Conservation (phyloP, 2,888 invertebrate genomes). For the Athalia circularis region DNA sequence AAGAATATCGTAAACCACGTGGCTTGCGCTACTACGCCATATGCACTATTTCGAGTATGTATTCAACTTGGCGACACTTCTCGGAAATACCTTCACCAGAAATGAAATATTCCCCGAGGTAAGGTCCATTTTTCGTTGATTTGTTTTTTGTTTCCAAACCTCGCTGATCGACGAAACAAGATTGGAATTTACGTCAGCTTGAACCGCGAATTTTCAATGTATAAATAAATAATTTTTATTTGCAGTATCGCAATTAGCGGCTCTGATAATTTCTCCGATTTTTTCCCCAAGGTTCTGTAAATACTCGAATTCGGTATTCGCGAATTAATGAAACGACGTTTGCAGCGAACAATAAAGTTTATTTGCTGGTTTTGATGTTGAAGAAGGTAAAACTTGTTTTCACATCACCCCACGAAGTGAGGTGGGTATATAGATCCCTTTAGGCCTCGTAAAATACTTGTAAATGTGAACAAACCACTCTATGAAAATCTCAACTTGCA, state of each 20-base stretch:
- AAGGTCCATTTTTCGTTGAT: no score
- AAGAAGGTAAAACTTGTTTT: constrained; percentile 10
- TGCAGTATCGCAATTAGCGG: not conserved
- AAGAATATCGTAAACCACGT: constrained; percentile 30
- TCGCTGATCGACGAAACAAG: no score
- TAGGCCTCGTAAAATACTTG: not conserved
- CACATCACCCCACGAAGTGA: not conserved
- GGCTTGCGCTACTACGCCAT: not conserved
- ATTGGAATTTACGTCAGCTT: no score
- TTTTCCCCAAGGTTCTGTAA: not conserved
- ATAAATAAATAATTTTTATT: no score
- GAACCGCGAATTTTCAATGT: no score
- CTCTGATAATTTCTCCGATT: not conserved
- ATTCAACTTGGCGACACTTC: constrained; percentile 60
- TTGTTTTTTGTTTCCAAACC: no score
- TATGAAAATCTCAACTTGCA: not conserved
- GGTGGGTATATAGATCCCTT: not conserved
- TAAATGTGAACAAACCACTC: not conserved
- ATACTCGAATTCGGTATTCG: constrained; percentile 13
- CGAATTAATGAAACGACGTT: constrained; percentile 44
- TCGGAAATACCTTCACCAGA: constrained; percentile 57
- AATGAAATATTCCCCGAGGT: not conserved
- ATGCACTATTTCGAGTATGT: constrained; percentile 64
- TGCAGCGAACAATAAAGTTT: constrained; percentile 50
- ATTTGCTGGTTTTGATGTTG: constrained; percentile 49